phyloP scores from a whole-genome alignment of 2,888 invertebrate species.

The Oscheius onirici region DNA sequence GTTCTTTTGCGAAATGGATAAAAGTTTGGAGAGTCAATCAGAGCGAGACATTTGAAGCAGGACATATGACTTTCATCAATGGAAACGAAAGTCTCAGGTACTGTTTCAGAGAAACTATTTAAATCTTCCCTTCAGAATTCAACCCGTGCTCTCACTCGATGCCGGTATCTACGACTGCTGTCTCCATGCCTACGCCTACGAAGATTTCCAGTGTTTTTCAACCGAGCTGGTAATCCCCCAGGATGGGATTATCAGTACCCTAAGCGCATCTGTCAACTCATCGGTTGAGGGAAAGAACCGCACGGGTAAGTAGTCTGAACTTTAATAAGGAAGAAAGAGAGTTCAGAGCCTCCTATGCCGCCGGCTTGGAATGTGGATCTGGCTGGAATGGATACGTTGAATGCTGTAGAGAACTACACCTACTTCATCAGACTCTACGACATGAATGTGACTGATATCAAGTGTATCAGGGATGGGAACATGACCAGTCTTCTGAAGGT shows the following conservation, averaged over 20 bases:
- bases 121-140: slow-evolving; percentile 10
- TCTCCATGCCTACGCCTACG: slow-evolving; percentile 33
- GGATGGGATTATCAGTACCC: not conserved
- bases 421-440: slow-evolving; percentile 25
- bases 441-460: slow-evolving; percentile 14
- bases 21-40: slow-evolving; percentile 31
- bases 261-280: not conserved
- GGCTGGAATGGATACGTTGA: slow-evolving; percentile 10
- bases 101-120: not conserved
- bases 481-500: not conserved
- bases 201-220: slow-evolving; percentile 25
- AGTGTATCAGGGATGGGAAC: slow-evolving; percentile 20
- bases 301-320: slow-evolving; percentile 3
- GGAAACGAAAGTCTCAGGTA: slow-evolving; percentile 21
- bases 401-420: slow-evolving; percentile 1
- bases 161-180: slow-evolving; percentile 33
- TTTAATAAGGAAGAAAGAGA: not conserved
- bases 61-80: slow-evolving; percentile 25
- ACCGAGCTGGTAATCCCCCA: slow-evolving; percentile 8
- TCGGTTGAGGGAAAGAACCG: not conserved
- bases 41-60: slow-evolving; percentile 25
- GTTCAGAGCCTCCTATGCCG: slow-evolving; percentile 2
- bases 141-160: not conserved
- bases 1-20: slow-evolving; percentile 28
- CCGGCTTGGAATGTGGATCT: slow-evolving; percentile 33